Base-by-base conservation (phyloP, 2,113 vertebrate species). In the Barnardius zonarius region DNA sequence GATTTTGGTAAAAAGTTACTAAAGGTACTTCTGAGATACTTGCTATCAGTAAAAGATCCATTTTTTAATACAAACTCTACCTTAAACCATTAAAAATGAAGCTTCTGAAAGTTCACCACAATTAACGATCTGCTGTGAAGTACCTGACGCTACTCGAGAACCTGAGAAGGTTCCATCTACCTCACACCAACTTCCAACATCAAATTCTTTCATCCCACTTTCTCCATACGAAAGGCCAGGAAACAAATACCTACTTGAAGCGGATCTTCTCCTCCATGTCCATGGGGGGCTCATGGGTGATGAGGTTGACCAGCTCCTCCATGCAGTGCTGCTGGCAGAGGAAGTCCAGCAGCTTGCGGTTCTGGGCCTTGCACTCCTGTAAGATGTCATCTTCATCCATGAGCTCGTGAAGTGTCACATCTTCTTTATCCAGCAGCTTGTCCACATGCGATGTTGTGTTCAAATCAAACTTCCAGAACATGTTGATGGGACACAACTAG, bases 401-500 rank as follows among this genome's bases (percentile, higher is more conserved):
- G 91, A 99, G 92, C 97, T 99, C 99, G 7, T 97, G 98, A 92
- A 99, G 97, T 3, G 98, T 99, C 97, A 99, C 99, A 81, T 98
- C 99, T 95, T 99, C 99, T 86, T 98, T 98, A 85, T 99, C 99
- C 97, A 99, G 98, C 97, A 99, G 98, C 98, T 99, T 99, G 97
- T 99, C 99, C 18, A 99, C 98, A 31, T 99, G 99, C 24, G 99
- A 99, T 61, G 99, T 99, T 55, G 98, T 98, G 96, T 99, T 99
- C 97, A 99, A 82, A 97, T 99, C 99, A 54, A 99, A 99, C 98
- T 99, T 99, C 99, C 99, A 99, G 98, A 99, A 99, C 99, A 99
- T 99, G 98, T 93, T 98, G 98, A 96, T 96, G 94, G 96, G 96
- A 90, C 97, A 90, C 97, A 94, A 90, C 95, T 94, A 95, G 92